Base-by-base conservation (phyloP, 1,140 invertebrate species). In the Drosophila tristis region DNA sequence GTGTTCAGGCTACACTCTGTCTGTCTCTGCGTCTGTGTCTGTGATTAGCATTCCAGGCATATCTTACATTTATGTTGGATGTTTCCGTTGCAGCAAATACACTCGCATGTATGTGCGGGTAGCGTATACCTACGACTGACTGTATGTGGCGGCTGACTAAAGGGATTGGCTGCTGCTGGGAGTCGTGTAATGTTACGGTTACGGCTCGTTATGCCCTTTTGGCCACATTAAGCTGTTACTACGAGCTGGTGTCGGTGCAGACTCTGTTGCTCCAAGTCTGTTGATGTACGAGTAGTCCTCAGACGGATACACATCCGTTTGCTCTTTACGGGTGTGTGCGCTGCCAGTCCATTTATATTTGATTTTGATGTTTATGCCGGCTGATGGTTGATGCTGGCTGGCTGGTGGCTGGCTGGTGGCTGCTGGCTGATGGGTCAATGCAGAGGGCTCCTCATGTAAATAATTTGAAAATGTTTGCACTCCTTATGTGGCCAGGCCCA, bases 31-130 rank as follows among this genome's bases (percentile, higher is more conserved):
- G 54, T 66, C 68, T 86, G 55, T 59, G 71, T 55, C 63, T 89
- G 84, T 89, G 84, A 87, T 87, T 87, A 87, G 84, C 84, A 87
- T 87, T 87, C 84, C 79, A 71, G 56, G 84, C 84, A 87, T 87
- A 87, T 89, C 84, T 84, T 70, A 89, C 84, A 90, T 89, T 89
- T 90, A 89, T 89, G 84, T 77, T 89, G 79, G 72, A 90, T 89
- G 84, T 84, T 89, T 89, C 84, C 84, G 84, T 89, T 89, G 84
- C 84, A 89, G 79, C 84, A 82, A 79, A 82, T 86, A 85, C 67
- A 60, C 67, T 8, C 3, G 8, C 55, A 59, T 64, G 62, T 70
- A 35, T 45, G 47, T 29, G 7, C 44, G 45, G 53, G 48, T 48
- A 48, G 44, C 26, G 53, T 26, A 15, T 44, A 20, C 44, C 25